Percentiles rank a stretch among this genome's conserved stretches.
Conservation (phyloP, 2,888 invertebrate genomes). For the Microctonus hyperodae region DNA sequence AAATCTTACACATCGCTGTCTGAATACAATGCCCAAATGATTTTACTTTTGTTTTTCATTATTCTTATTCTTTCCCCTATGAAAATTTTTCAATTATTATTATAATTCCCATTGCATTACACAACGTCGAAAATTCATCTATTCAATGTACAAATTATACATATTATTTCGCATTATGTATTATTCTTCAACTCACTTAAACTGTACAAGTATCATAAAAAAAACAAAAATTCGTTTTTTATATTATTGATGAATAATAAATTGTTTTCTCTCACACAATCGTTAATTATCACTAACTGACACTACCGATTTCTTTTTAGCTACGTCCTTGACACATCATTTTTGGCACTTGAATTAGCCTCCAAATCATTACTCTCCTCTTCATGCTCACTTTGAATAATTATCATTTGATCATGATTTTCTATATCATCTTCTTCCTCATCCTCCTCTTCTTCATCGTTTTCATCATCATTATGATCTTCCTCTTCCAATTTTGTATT, state of each 20-base stretch:
- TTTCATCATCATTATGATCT: conserved; percentile 19
- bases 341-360: conserved; percentile 57
- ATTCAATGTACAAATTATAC: neutral
- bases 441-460: conserved; percentile 24
- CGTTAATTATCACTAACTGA: neutral
- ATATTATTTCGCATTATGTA: neutral
- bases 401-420: conserved; percentile 29
- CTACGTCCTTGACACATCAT: conserved; percentile 46
- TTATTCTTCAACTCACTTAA: neutral
- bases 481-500: conserved; percentile 33
- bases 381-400: conserved; percentile 33
- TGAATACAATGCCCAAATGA: conserved; percentile 23
- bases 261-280: conserved; percentile 16
- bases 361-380: conserved; percentile 43
- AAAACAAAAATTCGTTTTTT: neutral
- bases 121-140: neutral
- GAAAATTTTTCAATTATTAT: neutral
- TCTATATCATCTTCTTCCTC: conserved; percentile 29
- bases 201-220: conserved; percentile 1
- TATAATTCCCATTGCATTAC: neutral
- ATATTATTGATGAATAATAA: neutral
- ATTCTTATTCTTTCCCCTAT: neutral
- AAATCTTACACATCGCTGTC: neutral
- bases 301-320: conserved; percentile 26
- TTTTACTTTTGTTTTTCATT: neutral